Evolutionary conservation across 2,113 vertebrate genomes (phyloP), one percentile per base, ranked within the genome.

Genomic region (Odontophorus gujanensis): DNA sequence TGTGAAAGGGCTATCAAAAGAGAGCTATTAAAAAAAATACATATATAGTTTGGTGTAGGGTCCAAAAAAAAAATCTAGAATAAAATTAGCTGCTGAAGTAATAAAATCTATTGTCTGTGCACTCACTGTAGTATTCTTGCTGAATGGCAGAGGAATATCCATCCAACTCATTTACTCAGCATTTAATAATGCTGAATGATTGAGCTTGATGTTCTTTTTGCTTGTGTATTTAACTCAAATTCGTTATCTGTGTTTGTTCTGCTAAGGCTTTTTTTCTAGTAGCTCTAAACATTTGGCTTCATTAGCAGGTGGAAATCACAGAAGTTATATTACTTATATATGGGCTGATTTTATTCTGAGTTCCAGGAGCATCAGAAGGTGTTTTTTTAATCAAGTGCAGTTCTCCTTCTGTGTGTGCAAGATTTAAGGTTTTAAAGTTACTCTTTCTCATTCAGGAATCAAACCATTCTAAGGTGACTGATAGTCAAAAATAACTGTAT

Each of bases 291-390:
- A 0, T 88, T 91, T 77, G 36, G n/a, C 86, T 95, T 97, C 9
- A 1, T 91, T 89, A 90, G 78, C 81, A 96, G 87, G 93, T 96
- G 90, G 92, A 94, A 97, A 96, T 91, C 85, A 80, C 58, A 76
- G 74, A 85, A 77, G 96, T 96, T 87, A 72, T 85, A 96, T 96
- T 96, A 96, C 92, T 97, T 95, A 92, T 89, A 90, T 82, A 62
- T 57, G 67, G 73, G 30, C 85, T 79, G 48, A 90, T 91, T 94
- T 82, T 91, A 22, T 92, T 80, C 61, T 79, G 6, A 90, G 40
- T 80, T 59, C 71, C 88, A 58, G 69, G 66, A 84, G 81, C 50
- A 77, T 63, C 58, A 59, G 28, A 88, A 74, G 80, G 24, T 22
- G 85, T 48, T 76, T 73, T 19, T 47, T 86, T 80, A 50, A 43